Base-by-base conservation (phyloP, 2,888 invertebrate species). In the Zaprionus bogoriensis region DNA sequence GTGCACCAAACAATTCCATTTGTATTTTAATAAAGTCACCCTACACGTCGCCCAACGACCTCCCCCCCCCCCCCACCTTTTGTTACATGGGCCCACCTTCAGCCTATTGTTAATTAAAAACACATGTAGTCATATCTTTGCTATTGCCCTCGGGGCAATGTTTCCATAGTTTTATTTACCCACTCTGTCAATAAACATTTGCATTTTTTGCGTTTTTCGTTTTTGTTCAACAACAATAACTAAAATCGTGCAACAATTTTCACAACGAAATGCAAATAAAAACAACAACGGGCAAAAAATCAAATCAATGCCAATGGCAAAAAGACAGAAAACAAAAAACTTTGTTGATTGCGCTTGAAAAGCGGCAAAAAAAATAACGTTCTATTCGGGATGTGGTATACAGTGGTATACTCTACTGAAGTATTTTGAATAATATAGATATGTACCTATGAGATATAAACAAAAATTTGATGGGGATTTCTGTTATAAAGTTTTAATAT, bases 151-250 rank as follows among this genome's bases (percentile, higher is more conserved):
- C 52, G 12, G 44, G 39, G 28, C 27, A 32, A 22, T 53, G 5
- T 55, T 59, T 55, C 25, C 42, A 44, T 50, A 51, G 41, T 70
- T 69, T 70, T 57, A 66, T 70, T 71, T 60, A 47, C 59, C 47
- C 47, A 48, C 42, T 57, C 59, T 77, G 67, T 62, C 65, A 77
- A 78, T 81, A 74, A 78, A 74, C 69, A 58, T 55, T 41, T n/a
- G n/a, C 39, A 60, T 47, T 41, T 69, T 51, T 17, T 19, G 14
- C 6, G 7, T 17, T 44, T 17, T 27, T 17, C 30, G n/a, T 52
- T 36, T 3, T 23, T 30, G n/a, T 20, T 46, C 58, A 47, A 66
- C 54, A 73, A 67, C 39, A 66, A 69, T 61, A 65, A 53, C 46
- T 54, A 46, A 50, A 50, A 59, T 25, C 39, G 58, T 41, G 45